Evolutionary conservation across 2,797 vertebrate genomes (phyloP), one percentile per base, ranked within the genome.

Genomic region (Manis crassicaudata): DNA sequence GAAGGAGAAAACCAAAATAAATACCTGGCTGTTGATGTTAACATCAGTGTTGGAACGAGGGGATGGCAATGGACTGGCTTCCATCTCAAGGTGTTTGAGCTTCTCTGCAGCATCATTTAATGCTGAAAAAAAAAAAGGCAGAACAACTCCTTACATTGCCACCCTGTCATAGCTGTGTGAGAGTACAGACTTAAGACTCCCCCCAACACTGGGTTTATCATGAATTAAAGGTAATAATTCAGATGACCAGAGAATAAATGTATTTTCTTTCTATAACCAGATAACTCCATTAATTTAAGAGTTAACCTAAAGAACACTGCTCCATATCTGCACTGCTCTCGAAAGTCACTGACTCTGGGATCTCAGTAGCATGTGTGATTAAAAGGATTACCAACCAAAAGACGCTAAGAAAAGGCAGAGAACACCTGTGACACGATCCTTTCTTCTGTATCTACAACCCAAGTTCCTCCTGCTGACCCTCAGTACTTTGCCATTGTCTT

Each of bases 21-120:
- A 68, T 98, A 99, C 99, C 99, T 99, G 99, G 58, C 98, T 99
- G 97, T 99, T 99, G 98, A 99, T 14, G 0, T 99, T 99, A 70
- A 99, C 92, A 56, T 99, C 99, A 76, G 99, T 0, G 0, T 98
- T 99, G 88, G 98, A 98, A 97, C 32, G 98, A n/a, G 98, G 80
- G 0, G 94, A 14, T 0, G 80, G 97, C 68, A 98, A 54, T 0
- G 98, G 97, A 79, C 93, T 98, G 90, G 18, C 46, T 91, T 99
- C 99, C 68, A 98, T 83, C 95, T 99, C 99, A 96, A 99, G 98
- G 94, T 99, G 99, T 76, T 99, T 99, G 95, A 99, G 98, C 86
- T 99, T 99, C 92, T 99, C 98, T 46, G 99, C 98, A 0, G 98
- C 96, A 52, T 99, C 99, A 98, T 98, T 98, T 90, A 98, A 97